These are phyloP conservation scores for Streptopelia turtur DNA, from an alignment of 2,797 vertebrate genomes.

Conservation along the genomic window DNA sequence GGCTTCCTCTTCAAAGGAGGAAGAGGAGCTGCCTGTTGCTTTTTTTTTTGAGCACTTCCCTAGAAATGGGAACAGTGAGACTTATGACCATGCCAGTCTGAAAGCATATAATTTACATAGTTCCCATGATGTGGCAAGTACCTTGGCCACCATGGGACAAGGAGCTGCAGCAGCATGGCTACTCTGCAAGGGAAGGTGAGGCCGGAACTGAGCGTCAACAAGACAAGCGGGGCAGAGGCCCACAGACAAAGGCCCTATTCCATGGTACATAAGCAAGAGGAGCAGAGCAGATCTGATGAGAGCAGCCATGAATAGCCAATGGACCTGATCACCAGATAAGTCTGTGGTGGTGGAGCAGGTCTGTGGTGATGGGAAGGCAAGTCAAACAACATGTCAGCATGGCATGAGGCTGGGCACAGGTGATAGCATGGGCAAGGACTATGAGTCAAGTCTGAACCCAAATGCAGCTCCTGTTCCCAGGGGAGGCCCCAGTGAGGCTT, in stretches of 20 bases:
- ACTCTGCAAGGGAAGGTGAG: neutral
- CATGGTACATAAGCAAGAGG: neutral
- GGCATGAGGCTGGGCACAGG: neutral
- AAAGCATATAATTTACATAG: neutral
- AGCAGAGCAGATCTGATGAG: neutral
- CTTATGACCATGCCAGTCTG: neutral
- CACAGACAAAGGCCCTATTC: rapidly evolving
- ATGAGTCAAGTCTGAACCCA: neutral
- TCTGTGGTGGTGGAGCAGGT: neutral
- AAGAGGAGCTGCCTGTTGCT: neutral
- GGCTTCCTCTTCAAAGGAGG: neutral
- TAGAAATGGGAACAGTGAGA: neutral
- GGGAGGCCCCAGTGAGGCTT: neutral
- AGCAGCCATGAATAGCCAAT: neutral
- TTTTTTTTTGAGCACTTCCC: neutral
- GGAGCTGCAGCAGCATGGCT: neutral
- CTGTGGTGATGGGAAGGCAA: neutral
- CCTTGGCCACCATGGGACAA: neutral
- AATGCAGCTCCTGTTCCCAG: neutral
- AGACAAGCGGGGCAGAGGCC: neutral
- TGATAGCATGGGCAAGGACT: too few relatives aligned
- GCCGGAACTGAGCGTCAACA: neutral
- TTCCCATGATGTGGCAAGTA: neutral
- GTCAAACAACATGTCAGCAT: neutral
- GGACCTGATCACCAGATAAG: neutral